A percentile compares a stretch with the other conserved stretches of the same genome.
Conservation (phyloP, 1,140 invertebrate genomes). For the Harlomillsia oculata region DNA sequence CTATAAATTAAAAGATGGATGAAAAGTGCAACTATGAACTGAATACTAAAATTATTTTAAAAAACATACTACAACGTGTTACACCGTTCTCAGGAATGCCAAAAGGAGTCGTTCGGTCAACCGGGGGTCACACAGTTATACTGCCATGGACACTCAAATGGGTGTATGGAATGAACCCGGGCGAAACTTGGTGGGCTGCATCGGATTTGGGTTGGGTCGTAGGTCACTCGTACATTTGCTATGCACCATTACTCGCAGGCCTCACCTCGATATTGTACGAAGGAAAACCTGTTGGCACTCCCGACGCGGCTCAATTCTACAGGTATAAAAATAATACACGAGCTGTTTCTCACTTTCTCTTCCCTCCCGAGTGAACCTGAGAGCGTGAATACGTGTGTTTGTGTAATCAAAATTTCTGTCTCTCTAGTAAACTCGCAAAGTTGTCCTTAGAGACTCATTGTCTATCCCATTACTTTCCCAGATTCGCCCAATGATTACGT, state of each 20-base stretch:
- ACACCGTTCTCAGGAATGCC: slow-evolving; percentile 86
- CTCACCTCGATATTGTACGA: slow-evolving; percentile 87
- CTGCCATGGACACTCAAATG: slow-evolving; percentile 79
- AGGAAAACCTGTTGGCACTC: slow-evolving; percentile 86
- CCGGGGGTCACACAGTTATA: slow-evolving; percentile 69
- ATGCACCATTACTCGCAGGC: slow-evolving; percentile 83
- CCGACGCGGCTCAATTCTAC: slow-evolving; percentile 81
- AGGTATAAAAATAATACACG: slow-evolving; percentile 47
- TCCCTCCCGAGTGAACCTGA: no score
- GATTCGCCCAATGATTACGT: no score
- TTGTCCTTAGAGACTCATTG: no score
- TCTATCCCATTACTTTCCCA: no score
- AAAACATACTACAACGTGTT: slow-evolving; percentile 50
- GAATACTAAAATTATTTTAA: slow-evolving; percentile 45
- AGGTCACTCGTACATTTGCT: slow-evolving; percentile 91
- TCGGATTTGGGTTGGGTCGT: slow-evolving; percentile 92
- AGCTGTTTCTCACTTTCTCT: no score
- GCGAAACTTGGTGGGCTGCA: slow-evolving; percentile 78
- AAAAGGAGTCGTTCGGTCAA: slow-evolving; percentile 91
- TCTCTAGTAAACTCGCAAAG: no score
- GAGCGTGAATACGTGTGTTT: no score
- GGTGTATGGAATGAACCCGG: slow-evolving; percentile 74
- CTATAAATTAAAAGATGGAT: no score
- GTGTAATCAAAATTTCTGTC: no score
- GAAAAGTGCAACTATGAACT: no score